These are phyloP conservation scores for Heterodera schachtii DNA, from an alignment of 1,140 invertebrate genomes.

Conservation along the genomic window DNA sequence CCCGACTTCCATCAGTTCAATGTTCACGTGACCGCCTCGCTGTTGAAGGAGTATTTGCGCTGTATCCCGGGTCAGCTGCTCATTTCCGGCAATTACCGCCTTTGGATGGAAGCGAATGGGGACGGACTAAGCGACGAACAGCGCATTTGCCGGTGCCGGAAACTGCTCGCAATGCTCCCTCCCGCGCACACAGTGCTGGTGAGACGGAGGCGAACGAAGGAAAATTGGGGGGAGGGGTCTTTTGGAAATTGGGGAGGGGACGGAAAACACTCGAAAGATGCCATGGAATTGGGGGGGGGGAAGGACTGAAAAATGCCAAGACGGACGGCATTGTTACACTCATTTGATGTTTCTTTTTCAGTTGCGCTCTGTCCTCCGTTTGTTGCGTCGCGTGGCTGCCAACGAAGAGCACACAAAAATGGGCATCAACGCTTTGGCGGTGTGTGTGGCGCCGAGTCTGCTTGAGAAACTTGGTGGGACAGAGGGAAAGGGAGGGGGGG, in stretches of 20 bases:
- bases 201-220: conserved; percentile 8
- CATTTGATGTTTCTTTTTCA: background rate
- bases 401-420: conserved; percentile 46
- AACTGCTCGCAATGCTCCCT: conserved; percentile 42
- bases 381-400: conserved; percentile 38
- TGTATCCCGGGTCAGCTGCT: conserved; percentile 51
- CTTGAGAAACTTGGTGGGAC: conserved; percentile 47
- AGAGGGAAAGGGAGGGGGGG: too few species aligned
- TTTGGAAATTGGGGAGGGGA: background rate
- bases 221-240: background rate
- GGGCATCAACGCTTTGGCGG: conserved; percentile 44
- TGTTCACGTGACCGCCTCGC: conserved; percentile 53
- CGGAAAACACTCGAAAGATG: background rate
- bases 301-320: background rate
- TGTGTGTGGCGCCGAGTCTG: conserved; percentile 50
- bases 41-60: conserved; percentile 55
- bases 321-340: too few species aligned
- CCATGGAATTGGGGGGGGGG: too few species aligned
- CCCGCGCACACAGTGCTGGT: conserved; percentile 50
- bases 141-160: conserved; percentile 39
- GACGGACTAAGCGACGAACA: conserved; percentile 28
- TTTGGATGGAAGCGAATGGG: conserved; percentile 50
- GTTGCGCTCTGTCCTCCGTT: conserved; percentile 39
- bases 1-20: conserved; percentile 54
- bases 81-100: conserved; percentile 51